Percentiles rank a stretch among this genome's conserved stretches.
Conservation (phyloP, 2,797 vertebrate genomes). For the Diglossa cyanea region DNA sequence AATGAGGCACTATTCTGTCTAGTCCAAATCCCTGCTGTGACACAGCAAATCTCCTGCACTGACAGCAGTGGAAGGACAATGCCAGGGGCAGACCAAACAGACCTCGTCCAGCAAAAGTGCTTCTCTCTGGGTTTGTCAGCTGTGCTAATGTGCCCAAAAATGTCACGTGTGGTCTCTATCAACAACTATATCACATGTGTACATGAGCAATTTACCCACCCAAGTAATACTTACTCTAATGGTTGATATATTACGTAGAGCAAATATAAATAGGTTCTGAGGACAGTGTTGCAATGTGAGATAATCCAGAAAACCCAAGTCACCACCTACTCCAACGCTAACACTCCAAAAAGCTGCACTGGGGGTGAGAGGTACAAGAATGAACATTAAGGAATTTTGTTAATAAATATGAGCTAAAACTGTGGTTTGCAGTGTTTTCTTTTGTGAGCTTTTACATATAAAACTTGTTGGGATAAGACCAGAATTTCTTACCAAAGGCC, state of each 20-base stretch:
- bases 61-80: not conserved
- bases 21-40: not conserved
- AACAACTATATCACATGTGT: not conserved
- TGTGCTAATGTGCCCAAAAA: not conserved
- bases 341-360: not conserved
- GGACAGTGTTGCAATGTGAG: not conserved
- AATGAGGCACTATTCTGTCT: not conserved
- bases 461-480: not conserved
- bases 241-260: constrained; percentile 23
- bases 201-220: constrained; percentile 1
- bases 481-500: not conserved
- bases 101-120: not conserved
- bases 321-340: not conserved
- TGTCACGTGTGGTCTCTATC: constrained; percentile 14
- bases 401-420: not conserved
- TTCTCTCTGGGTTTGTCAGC: not conserved
- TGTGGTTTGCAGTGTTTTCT: not conserved
- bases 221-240: constrained; percentile 16
- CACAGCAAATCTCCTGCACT: not conserved
- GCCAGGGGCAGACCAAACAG: not conserved
- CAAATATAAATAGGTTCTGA: constrained; percentile 56
- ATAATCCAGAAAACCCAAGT: constrained; percentile 15
- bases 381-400: not conserved
- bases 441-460: not conserved
- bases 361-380: not conserved